phyloP scores from a whole-genome alignment of 1,140 invertebrate genomes.

The Colletes gigas region DNA sequence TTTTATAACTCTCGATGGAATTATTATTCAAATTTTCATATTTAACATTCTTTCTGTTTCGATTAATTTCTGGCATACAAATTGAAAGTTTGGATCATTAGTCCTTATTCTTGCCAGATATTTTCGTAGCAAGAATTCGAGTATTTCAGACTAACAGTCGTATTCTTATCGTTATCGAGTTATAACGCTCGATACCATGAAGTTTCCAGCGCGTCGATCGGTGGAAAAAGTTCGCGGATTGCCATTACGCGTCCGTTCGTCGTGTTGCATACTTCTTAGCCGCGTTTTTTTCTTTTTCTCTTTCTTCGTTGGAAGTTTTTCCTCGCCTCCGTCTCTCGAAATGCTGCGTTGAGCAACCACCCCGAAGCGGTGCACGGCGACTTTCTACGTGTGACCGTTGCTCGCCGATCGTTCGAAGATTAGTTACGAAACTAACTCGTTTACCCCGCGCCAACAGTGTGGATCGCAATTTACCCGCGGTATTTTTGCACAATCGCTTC shows the following conservation, averaged over 20 bases:
- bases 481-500: conserved; percentile 32
- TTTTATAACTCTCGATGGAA: too few species aligned
- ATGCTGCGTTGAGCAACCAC: conserved; percentile 46
- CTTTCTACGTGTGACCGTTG: conserved; percentile 57
- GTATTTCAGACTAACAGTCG: too few species aligned
- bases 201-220: background rate
- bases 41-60: too few species aligned
- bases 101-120: too few species aligned
- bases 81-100: too few species aligned
- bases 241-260: too few species aligned
- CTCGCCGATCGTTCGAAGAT: conserved; percentile 34
- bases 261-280: background rate
- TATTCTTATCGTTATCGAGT: background rate
- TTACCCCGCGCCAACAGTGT: background rate
- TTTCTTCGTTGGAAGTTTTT: conserved; percentile 36
- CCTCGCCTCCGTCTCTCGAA: conserved; percentile 2
- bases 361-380: conserved; percentile 29
- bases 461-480: conserved; percentile 20
- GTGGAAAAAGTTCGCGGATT: background rate
- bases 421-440: conserved; percentile 55
- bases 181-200: background rate
- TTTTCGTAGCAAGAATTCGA: too few species aligned
- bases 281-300: background rate
- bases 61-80: too few species aligned
- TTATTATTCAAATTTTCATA: too few species aligned